Conservation (phyloP, 1,140 invertebrate species). For the Zaprionus tsacasi region DNA sequence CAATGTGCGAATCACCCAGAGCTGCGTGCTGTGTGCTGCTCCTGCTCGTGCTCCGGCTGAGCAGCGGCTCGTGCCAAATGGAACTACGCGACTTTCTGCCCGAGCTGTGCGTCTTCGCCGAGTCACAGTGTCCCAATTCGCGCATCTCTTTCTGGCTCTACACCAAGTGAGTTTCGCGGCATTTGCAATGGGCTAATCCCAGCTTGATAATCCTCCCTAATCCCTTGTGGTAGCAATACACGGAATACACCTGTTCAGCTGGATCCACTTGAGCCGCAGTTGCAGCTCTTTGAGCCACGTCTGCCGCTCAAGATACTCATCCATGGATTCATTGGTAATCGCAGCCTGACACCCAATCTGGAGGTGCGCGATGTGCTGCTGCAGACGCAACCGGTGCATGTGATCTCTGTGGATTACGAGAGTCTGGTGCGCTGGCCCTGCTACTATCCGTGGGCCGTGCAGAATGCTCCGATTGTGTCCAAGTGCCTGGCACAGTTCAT, state of each 20-base stretch:
- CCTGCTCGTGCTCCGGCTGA: neutral
- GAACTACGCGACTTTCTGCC: conserved; percentile 38
- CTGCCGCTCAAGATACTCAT: conserved; percentile 75
- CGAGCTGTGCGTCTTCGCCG: conserved; percentile 54
- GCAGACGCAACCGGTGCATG: conserved; percentile 79
- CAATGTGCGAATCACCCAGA: conserved; percentile 55
- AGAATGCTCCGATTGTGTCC: conserved; percentile 85
- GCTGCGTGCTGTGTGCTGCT: neutral
- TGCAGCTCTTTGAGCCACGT: conserved; percentile 70
- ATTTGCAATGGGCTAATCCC: conserved; percentile 19
- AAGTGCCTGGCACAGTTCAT: conserved; percentile 84
- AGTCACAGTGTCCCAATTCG: conserved; percentile 64
- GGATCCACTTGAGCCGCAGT: conserved; percentile 53
- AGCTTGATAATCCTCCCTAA: neutral
- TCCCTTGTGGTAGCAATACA: conserved; percentile 36
- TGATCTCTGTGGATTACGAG: conserved; percentile 86
- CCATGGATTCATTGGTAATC: conserved; percentile 79
- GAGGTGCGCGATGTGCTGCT: conserved; percentile 71
- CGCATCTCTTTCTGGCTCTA: conserved; percentile 73
- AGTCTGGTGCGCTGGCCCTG: conserved; percentile 84
- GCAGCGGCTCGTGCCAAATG: conserved; percentile 1
- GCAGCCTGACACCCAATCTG: conserved; percentile 64
- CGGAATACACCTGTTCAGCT: conserved; percentile 46
- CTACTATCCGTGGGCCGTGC: conserved; percentile 85
- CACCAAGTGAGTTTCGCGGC: conserved; percentile 65